Evolutionary conservation across 2,888 invertebrate genomes (phyloP).

Genomic region (Scrobipalpa costella): DNA sequence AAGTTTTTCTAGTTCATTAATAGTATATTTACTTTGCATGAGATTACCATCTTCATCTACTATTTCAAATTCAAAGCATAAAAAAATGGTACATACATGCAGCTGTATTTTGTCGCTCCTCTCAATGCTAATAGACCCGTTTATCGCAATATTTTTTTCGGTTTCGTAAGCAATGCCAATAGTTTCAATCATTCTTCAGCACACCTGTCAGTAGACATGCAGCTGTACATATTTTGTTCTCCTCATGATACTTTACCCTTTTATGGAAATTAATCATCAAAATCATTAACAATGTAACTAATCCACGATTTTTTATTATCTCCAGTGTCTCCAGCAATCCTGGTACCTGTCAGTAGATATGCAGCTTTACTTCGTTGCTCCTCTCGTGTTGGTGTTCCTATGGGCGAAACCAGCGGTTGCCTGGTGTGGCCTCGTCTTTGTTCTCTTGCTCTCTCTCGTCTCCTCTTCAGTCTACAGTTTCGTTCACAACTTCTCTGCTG

Average conservation of each 20-base stretch:
- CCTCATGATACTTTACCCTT: neutral
- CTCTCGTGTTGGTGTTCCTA: slow-evolving; percentile 50
- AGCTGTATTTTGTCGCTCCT: no score
- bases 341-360: slow-evolving; percentile 64
- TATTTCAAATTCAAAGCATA: no score
- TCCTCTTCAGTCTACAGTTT: slow-evolving; percentile 53
- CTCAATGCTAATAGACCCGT: neutral
- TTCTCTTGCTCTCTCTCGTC: slow-evolving; percentile 45
- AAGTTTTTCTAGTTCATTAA: slow-evolving; percentile 33
- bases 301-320: neutral
- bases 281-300: neutral
- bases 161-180: no score
- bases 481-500: slow-evolving; percentile 53
- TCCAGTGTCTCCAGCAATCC: slow-evolving; percentile 53
- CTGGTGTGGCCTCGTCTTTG: slow-evolving; percentile 42
- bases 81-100: no score
- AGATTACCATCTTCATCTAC: no score
- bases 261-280: neutral
- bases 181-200: no score
- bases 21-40: neutral
- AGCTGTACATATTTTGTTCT: no score
- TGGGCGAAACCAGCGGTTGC: slow-evolving; percentile 46
- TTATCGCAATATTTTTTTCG: neutral
- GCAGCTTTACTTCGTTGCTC: slow-evolving; percentile 55
- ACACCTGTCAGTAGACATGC: no score